Conservation (phyloP, 2,888 invertebrate genomes). For the Watsonalla cultraria region DNA sequence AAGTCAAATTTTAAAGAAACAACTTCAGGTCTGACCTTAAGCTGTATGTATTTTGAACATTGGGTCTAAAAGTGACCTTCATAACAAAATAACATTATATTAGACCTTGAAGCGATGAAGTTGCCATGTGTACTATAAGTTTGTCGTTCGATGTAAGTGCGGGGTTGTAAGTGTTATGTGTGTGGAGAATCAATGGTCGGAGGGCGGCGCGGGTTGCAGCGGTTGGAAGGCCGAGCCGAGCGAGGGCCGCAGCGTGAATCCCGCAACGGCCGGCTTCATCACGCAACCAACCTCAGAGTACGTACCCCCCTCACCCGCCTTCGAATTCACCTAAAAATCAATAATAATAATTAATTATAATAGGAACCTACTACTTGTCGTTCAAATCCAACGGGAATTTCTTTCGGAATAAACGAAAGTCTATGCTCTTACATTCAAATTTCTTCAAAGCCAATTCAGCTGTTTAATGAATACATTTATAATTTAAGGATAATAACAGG, state of each 20-base stretch:
- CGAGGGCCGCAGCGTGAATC: constrained; percentile 88
- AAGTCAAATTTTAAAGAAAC: too few species aligned
- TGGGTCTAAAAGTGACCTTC: too few species aligned
- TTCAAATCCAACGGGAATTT: too few species aligned
- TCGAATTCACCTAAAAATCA: constrained; percentile 78
- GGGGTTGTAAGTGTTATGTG: constrained; percentile 5
- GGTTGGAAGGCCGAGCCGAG: constrained; percentile 90
- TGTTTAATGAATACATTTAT: too few species aligned
- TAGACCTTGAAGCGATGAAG: too few species aligned
- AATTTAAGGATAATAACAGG: too few species aligned
- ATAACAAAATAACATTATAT: too few species aligned
- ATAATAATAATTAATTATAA: neutral
- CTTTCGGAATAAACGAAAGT: neutral
- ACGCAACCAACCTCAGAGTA: constrained; percentile 53
- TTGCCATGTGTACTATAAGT: too few species aligned
- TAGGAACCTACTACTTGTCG: too few species aligned
- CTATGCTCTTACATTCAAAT: neutral
- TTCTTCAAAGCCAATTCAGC: too few species aligned
- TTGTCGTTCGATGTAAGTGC: constrained; percentile 6
- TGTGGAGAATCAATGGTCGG: constrained; percentile 15
- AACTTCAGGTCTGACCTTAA: too few species aligned
- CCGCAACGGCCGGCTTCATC: constrained; percentile 81
- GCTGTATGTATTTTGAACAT: too few species aligned
- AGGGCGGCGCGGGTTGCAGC: constrained; percentile 62
- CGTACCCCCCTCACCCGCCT: constrained; percentile 64